Evolutionary conservation across 1,140 invertebrate genomes (phyloP).

Genomic region (Mesaphorura yosii): DNA sequence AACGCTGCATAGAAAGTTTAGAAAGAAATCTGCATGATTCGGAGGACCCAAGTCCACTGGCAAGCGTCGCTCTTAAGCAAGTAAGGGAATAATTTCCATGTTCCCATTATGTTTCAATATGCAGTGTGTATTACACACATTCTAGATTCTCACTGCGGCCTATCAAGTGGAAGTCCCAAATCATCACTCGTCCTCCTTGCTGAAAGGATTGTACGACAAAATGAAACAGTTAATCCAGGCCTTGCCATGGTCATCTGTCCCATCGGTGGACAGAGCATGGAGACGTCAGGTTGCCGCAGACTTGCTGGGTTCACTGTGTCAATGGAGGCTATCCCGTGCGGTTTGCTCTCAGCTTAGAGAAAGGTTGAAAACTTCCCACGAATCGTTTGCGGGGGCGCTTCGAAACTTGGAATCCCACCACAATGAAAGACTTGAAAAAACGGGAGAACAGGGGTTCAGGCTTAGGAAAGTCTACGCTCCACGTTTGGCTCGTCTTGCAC

Average conservation of each 20-base stretch:
- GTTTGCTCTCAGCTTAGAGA: conserved; percentile 57
- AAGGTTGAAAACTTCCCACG: conserved; percentile 27
- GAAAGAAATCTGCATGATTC: conserved; percentile 47
- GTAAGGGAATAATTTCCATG: conserved; percentile 31
- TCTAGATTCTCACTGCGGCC: conserved; percentile 62
- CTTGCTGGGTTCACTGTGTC: conserved; percentile 58
- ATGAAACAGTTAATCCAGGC: conserved; percentile 56
- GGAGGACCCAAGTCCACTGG: conserved; percentile 45
- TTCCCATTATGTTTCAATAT: background rate
- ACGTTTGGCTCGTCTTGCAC: conserved; percentile 62
- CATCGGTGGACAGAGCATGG: conserved; percentile 56
- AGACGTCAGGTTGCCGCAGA: conserved; percentile 57
- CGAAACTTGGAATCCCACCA: conserved; percentile 56
- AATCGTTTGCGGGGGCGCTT: conserved; percentile 52
- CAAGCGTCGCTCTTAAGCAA: conserved; percentile 66
- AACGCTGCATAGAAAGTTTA: conserved; percentile 54
- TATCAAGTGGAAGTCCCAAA: conserved; percentile 73
- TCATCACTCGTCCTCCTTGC: conserved; percentile 59
- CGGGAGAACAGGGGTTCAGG: conserved; percentile 63
- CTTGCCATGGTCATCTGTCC: conserved; percentile 52
- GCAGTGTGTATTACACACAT: conserved; percentile 2
- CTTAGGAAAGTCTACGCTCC: conserved; percentile 71
- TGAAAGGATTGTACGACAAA: conserved; percentile 61
- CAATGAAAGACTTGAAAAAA: conserved; percentile 60
- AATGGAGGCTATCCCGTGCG: conserved; percentile 56